A percentile compares a stretch with the other conserved stretches of the same genome.
Evolutionary conservation across 1,140 invertebrate genomes (phyloP).

Genomic region (Euura saliciscinereae): DNA sequence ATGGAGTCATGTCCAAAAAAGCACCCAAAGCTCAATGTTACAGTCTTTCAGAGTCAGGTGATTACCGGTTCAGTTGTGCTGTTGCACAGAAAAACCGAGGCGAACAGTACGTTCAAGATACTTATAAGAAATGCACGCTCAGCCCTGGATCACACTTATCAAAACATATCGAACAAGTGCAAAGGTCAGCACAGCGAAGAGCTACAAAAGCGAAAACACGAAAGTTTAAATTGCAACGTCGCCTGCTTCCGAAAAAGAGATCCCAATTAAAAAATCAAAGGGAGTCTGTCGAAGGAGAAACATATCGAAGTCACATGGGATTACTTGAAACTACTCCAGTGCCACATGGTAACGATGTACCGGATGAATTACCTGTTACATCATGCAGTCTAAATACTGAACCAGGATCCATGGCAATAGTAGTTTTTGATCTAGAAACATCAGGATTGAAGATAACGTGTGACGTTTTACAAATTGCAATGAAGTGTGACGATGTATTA

Average conservation of each 20-base stretch:
- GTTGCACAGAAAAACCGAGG: conserved; percentile 23
- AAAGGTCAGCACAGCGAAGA: conserved; percentile 14
- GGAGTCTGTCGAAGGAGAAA: conserved; percentile 22
- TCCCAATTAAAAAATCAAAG: conserved; percentile 18
- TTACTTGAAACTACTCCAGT: neutral
- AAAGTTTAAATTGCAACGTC: conserved; percentile 21
- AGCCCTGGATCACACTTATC: conserved; percentile 22
- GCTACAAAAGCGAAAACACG: conserved; percentile 4
- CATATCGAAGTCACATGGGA: conserved; percentile 23
- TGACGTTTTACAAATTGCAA: conserved; percentile 29
- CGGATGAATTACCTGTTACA: neutral
- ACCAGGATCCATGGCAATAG: conserved; percentile 7
- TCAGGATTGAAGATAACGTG: conserved; percentile 12
- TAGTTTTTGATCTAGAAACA: conserved; percentile 27
- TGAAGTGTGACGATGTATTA: conserved; percentile 9
- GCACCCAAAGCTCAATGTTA: conserved; percentile 21
- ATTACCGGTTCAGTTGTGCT: conserved; percentile 18
- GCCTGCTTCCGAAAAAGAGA: conserved; percentile 18
- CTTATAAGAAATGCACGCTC: conserved; percentile 9
- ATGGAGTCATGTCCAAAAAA: conserved; percentile 21
- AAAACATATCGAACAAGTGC: conserved; percentile 14
- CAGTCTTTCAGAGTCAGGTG: conserved; percentile 18
- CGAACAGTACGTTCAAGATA: conserved; percentile 21
- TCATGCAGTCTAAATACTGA: neutral
- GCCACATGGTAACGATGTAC: neutral